Evolutionary conservation across 2,888 invertebrate species (phyloP).

Genomic region (Listrodromus nycthemerus): DNA sequence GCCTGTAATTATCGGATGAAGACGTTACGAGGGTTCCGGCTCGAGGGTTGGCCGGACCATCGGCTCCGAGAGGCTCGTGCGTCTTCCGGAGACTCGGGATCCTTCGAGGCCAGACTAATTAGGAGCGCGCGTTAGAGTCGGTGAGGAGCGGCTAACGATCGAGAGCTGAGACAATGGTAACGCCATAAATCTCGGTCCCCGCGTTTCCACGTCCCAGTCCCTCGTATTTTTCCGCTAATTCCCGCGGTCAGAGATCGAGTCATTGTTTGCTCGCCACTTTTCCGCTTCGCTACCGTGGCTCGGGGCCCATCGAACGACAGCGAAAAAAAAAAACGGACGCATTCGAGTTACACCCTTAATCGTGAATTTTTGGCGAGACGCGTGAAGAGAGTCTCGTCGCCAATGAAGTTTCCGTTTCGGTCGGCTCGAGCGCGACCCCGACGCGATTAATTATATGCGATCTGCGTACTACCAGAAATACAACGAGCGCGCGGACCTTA

Average conservation of each 20-base stretch:
- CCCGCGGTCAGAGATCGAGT: constrained; percentile 34
- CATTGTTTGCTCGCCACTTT: background rate
- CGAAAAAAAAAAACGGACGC: constrained; percentile 14
- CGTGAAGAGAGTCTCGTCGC: no score
- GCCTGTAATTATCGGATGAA: constrained; percentile 71
- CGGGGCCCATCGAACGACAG: background rate
- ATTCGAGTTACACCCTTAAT: no score
- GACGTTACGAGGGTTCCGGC: constrained; percentile 62
- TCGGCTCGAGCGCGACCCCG: background rate
- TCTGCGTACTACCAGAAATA: constrained; percentile 73
- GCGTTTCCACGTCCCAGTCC: constrained; percentile 15
- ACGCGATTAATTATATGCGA: constrained; percentile 61
- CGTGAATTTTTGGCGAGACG: background rate
- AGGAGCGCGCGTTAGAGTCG: constrained; percentile 52
- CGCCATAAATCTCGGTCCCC: constrained; percentile 61
- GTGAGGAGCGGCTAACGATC: constrained; percentile 60
- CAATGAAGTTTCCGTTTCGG: background rate
- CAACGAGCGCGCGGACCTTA: constrained; percentile 74
- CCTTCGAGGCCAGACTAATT: constrained; percentile 65
- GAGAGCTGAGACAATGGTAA: constrained; percentile 62
- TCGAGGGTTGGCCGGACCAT: constrained; percentile 35
- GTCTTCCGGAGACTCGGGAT: constrained; percentile 44
- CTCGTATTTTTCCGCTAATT: constrained; percentile 32
- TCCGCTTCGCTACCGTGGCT: constrained; percentile 11
- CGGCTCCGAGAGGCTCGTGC: constrained; percentile 49